phyloP scores from a whole-genome alignment of 2,113 vertebrate genomes.

The Speoplatyrhinus poulsoni region DNA sequence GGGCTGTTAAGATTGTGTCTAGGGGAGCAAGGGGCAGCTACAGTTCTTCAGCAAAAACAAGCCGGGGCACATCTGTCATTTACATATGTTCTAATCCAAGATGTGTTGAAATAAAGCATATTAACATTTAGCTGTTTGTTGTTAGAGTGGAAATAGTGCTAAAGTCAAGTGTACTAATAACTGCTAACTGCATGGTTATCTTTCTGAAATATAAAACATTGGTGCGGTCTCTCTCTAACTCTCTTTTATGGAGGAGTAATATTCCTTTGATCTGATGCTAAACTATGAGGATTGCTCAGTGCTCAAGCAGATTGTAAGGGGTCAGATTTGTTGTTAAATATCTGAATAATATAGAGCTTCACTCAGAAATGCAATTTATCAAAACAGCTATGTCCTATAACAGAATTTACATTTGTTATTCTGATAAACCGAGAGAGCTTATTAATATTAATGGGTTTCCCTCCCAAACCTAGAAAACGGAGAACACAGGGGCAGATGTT shows the following conservation, averaged over 20 bases:
- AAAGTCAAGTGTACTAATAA: slow-evolving; percentile 7
- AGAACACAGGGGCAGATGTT: slow-evolving; percentile 4
- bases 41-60: slow-evolving; percentile 38
- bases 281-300: background rate
- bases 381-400: background rate
- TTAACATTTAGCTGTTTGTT: too few relatives aligned
- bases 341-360: background rate
- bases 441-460: background rate
- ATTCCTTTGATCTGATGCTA: background rate
- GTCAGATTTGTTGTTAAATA: background rate
- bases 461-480: too few relatives aligned
- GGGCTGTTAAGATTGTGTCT: slow-evolving; percentile 39
- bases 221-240: too few relatives aligned
- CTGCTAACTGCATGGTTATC: slow-evolving; percentile 25
- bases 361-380: background rate
- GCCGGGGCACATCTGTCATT: slow-evolving; percentile 18
- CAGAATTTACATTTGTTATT: slow-evolving; percentile 1
- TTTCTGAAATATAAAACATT: slow-evolving; percentile 16
- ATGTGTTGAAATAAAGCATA: slow-evolving; percentile 28
- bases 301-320: background rate
- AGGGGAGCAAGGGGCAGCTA: slow-evolving; percentile 14
- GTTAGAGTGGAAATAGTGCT: too few relatives aligned
- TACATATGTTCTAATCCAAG: slow-evolving; percentile 36
- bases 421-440: background rate
- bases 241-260: background rate